Evolutionary conservation across 2,113 vertebrate species (phyloP).

Genomic region (Oreochromis spilurus): DNA sequence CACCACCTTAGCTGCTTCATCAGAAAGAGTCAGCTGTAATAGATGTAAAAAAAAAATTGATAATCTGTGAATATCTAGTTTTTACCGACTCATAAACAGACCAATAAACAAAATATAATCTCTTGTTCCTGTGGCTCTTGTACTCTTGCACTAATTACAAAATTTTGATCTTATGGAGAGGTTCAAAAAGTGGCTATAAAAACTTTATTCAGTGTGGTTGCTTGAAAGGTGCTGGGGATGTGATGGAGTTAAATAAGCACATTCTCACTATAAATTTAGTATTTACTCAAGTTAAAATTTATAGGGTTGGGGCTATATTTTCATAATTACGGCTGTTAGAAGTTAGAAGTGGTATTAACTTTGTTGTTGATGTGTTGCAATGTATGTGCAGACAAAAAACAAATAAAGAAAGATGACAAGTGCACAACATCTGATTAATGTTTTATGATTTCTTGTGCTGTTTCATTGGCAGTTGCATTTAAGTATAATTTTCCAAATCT

Average conservation of each 20-base stretch:
- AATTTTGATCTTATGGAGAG: fast-evolving
- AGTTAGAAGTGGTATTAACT: background rate
- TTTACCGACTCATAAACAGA: background rate
- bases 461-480: background rate
- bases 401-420: background rate
- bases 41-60: background rate
- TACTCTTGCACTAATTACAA: background rate
- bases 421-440: background rate
- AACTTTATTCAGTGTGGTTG: background rate
- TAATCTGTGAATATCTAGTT: background rate
- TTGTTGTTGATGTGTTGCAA: background rate
- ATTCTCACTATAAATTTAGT: background rate
- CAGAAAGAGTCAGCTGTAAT: slow-evolving; percentile 58
- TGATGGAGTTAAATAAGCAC: background rate
- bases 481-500: background rate
- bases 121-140: background rate
- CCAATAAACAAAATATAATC: background rate
- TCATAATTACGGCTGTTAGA: fast-evolving
- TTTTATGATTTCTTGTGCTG: background rate
- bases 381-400: background rate
- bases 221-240: background rate
- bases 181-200: background rate
- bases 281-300: background rate
- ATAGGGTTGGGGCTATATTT: background rate
- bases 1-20: slow-evolving; percentile 71